Evolutionary conservation across 2,113 vertebrate genomes (phyloP), one percentile per base, ranked within the genome.

Genomic region (Brachypodius melanocephalos): DNA sequence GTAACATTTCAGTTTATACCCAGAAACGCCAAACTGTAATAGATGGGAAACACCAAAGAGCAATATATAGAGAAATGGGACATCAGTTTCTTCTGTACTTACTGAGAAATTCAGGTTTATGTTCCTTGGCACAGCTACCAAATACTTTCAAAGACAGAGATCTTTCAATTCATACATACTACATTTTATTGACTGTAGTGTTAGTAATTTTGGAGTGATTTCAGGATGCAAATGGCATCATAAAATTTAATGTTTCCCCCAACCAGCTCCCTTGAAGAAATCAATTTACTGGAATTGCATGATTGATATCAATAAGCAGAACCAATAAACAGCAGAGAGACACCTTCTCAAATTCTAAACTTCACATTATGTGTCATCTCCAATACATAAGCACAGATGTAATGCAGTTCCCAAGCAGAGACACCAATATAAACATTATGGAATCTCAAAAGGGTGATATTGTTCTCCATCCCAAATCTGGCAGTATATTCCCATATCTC

Each of bases 401-500:
- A n/a, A 69, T 9, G 25, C 49, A 43, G 22, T 48, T 83, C 54
- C 22, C 43, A 52, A 52, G 72, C 67, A 68, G 48, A 72, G 7
- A 31, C 76, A 57, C 24, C 7, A 32, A 29, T 10, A 61, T 4
- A 75, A 79, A 52, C 6, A 31, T n/a, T 13, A 5, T 12, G 8
- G 25, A 22, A 45, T 58, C 55, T 89, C 61, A 42, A 65, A 63
- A 79, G 20, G 16, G 10, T 4, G 10, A 36, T 58, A 49, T 43
- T 15, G 3, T 34, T 54, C 73, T 52, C 49, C 14, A 19, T n/a
- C 42, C 43, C 55, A 58, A 48, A 59, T 7, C 29, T 9, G 32
- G 8, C 18, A 2, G 0, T 5, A 10, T 5, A 21, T 54, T 71
- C 61, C 57, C 6, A 3, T 7, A 7, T 16, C 26, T 42, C 49